Percentiles rank a stretch among this genome's conserved stretches.
These are phyloP conservation scores for Lophius americanus DNA, from an alignment of 2,797 vertebrate genomes.

Conservation along the genomic window DNA sequence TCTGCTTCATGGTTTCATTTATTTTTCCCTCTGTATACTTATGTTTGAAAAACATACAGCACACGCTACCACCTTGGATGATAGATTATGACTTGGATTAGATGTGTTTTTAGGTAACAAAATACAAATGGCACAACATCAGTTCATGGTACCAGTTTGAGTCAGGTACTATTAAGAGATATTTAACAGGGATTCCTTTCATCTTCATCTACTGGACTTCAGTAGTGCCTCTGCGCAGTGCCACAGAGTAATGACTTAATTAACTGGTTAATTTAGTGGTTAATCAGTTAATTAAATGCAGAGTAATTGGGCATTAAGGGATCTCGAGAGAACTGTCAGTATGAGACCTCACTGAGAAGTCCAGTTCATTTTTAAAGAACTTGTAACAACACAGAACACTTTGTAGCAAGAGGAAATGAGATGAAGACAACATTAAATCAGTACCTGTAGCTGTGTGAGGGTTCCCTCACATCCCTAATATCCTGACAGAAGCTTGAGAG, in stretches of 20 bases:
- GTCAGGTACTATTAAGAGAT: conserved; percentile 1
- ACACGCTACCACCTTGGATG: neutral
- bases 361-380: conserved; percentile 21
- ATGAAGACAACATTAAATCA: neutral
- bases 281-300: conserved; percentile 70
- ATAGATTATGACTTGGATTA: neutral
- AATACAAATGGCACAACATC: neutral
- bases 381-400: conserved; percentile 1
- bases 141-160: neutral
- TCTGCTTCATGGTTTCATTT: no score
- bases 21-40: neutral
- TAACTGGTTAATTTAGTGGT: conserved; percentile 67
- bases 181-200: neutral
- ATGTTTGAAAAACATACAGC: neutral
- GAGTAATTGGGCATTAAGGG: conserved; percentile 54
- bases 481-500: conserved; percentile 2
- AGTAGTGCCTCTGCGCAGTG: conserved; percentile 25
- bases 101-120: neutral
- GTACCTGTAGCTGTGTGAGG: neutral
- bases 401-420: conserved; percentile 11
- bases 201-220: conserved; percentile 26
- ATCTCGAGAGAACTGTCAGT: conserved; percentile 40
- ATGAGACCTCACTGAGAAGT: conserved; percentile 6
- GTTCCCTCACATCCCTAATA: neutral
- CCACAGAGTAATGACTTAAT: conserved; percentile 63